phyloP scores from a whole-genome alignment of 2,797 vertebrate species.

The Microctenopoma steveboyesi region DNA sequence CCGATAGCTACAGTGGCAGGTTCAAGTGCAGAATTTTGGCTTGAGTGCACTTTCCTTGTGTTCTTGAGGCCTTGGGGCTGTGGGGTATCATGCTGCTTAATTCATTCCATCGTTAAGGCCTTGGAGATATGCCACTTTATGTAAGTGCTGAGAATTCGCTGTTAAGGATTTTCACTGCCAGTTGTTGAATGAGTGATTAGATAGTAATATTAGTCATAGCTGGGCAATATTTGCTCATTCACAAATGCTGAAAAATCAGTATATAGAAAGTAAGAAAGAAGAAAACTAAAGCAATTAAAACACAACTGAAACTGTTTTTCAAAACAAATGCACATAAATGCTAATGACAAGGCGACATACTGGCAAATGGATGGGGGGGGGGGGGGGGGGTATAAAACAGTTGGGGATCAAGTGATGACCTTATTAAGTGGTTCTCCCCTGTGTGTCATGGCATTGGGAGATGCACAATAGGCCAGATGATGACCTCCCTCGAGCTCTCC shows the following conservation, averaged over 20 bases:
- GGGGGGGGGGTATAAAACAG: conserved; percentile 42
- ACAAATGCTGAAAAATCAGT: conserved; percentile 8
- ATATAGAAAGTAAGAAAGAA: not conserved
- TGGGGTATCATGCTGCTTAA: conserved; percentile 45
- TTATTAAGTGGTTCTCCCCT: conserved; percentile 72
- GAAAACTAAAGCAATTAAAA: not conserved
- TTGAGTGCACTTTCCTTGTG: conserved; percentile 50
- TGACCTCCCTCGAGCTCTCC: conserved; percentile 49
- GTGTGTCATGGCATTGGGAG: conserved; percentile 41
- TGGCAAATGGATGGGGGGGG: conserved; percentile 3
- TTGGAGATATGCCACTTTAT: not conserved
- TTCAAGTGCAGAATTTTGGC: conserved; percentile 64
- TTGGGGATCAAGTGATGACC: conserved; percentile 75
- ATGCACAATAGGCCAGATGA: conserved; percentile 57
- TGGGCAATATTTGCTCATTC: conserved; percentile 1
- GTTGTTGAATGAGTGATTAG: conserved; percentile 2
- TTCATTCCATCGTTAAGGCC: conserved; percentile 30
- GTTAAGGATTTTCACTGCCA: conserved; percentile 28
- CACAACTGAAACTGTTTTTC: not conserved
- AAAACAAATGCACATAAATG: not conserved
- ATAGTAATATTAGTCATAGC: not conserved
- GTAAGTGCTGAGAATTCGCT: conserved; percentile 4
- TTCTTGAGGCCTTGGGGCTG: conserved; percentile 43
- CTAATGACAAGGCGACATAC: conserved; percentile 25
- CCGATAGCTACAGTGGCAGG: conserved; percentile 56